phyloP scores from a whole-genome alignment of 2,797 vertebrate genomes.

The Chaenodraco wilsoni region DNA sequence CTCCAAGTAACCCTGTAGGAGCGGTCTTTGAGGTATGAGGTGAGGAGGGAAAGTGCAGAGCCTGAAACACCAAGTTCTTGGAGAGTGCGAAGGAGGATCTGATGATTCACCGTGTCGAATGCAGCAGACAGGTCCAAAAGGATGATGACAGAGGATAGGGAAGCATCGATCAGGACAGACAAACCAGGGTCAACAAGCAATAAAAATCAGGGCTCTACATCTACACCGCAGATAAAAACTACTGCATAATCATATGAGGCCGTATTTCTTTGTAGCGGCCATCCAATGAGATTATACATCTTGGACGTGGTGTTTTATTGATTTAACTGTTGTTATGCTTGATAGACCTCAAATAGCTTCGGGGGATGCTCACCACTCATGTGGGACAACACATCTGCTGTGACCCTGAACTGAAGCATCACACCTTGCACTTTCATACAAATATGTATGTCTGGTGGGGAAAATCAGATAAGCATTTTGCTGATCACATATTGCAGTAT shows the following conservation, averaged over 20 bases:
- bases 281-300: conserved; percentile 73
- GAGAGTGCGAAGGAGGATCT: too few species aligned
- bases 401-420: conserved; percentile 53
- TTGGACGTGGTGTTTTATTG: conserved; percentile 66
- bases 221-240: conserved; percentile 42
- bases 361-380: conserved; percentile 51
- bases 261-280: conserved; percentile 58
- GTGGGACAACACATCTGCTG: conserved; percentile 52
- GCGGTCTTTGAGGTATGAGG: too few species aligned
- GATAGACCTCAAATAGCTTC: conserved; percentile 53
- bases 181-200: conserved; percentile 56
- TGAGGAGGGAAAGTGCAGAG: too few species aligned
- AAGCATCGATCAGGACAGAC: conserved; percentile 31
- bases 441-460: conserved; percentile 45
- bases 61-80: too few species aligned
- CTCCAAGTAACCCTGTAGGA: too few species aligned
- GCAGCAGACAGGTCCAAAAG: too few species aligned
- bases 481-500: conserved; percentile 51
- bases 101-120: too few species aligned
- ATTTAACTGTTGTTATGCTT: conserved; percentile 63
- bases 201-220: conserved; percentile 50
- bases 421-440: conserved; percentile 28
- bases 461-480: conserved; percentile 33
- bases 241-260: conserved; percentile 52
- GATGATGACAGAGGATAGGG: too few species aligned